Evolutionary conservation across 2,797 vertebrate genomes (phyloP), one percentile per base, ranked within the genome.

Genomic region (Tangara arthus): DNA sequence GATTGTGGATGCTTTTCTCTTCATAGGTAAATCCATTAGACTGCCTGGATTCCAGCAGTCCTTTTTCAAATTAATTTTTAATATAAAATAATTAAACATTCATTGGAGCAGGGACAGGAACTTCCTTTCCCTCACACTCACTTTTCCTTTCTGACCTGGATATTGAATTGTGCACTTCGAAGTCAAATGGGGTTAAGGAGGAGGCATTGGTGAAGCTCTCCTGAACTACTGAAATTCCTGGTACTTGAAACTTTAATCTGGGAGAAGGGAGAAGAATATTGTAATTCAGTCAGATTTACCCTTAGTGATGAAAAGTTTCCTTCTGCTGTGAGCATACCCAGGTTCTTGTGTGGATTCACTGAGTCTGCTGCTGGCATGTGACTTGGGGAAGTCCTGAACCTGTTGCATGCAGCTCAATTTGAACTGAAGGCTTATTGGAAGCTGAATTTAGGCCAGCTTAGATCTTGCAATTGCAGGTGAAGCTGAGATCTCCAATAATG

Each of bases 21-120:
- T 80, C 9, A 2, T 69, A 89, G 66, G 59, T 88, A 89, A 87
- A 57, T 50, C 53, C 65, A 18, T 83, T 89, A 88, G 57, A 30
- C 47, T 86, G n/a, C 55, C 32, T 90, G 61, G 63, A 90, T 90
- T 81, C 50, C 55, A 90, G 73, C 59, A n/a, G n/a, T n/a, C 44
- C 47, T 78, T 93, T 63, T 96, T n/a, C 70, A 70, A 79, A 91
- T 96, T 10, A 88, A 79, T 90, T 94, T 96, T 95, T 95, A 83
- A 96, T 94, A n/a, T 55, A 56, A 91, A 86, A 90, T 77, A 93
- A 75, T 91, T 82, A 88, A 94, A 88, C 69, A 56, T 95, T 86
- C 11, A 79, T 83, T 86, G 91, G 69, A 81, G 39, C 47, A 78
- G 69, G 53, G 61, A 86, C 46, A 69, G 50, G 59, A 88, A 76